Conservation (phyloP, 1,140 invertebrate genomes). For the Drosophila eugracilis region DNA sequence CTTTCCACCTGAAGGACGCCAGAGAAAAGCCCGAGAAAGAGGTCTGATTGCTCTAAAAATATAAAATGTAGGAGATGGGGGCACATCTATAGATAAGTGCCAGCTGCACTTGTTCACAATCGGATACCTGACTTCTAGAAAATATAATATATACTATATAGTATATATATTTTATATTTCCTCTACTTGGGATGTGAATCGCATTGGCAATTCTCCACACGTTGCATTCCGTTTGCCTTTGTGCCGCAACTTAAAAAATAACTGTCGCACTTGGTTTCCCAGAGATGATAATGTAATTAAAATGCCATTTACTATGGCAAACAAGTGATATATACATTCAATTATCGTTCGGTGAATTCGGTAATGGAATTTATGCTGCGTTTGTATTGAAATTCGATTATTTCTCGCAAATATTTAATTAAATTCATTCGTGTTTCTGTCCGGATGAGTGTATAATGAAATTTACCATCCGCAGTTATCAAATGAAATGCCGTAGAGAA, state of each 20-base stretch:
- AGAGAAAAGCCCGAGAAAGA: not conserved
- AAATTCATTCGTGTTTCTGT: slow-evolving; percentile 32
- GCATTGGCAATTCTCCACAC: slow-evolving; percentile 51
- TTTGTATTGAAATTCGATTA: slow-evolving; percentile 62
- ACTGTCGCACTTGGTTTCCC: slow-evolving; percentile 32
- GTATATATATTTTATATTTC: slow-evolving; percentile 11
- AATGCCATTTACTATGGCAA: slow-evolving; percentile 51
- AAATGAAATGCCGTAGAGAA: not conserved
- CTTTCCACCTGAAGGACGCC: slow-evolving; percentile 22
- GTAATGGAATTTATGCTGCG: slow-evolving; percentile 50
- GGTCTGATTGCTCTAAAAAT: slow-evolving; percentile 15
- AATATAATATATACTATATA: slow-evolving; percentile 19
- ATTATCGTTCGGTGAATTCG: slow-evolving; percentile 41
- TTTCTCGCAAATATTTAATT: slow-evolving; percentile 52
- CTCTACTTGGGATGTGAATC: slow-evolving; percentile 21
- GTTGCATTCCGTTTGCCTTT: slow-evolving; percentile 21
- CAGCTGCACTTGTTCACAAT: slow-evolving; percentile 34
- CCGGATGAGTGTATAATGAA: slow-evolving; percentile 32
- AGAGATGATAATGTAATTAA: slow-evolving; percentile 55
- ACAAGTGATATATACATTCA: slow-evolving; percentile 52
- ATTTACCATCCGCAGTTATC: slow-evolving; percentile 29
- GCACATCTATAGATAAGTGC: slow-evolving; percentile 26
- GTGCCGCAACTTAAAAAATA: slow-evolving; percentile 22
- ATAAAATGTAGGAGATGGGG: not conserved
- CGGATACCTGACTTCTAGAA: slow-evolving; percentile 12